Percentiles rank a stretch among this genome's conserved stretches.
phyloP scores from a whole-genome alignment of 1,140 invertebrate species.

The Eriosoma lanigerum region DNA sequence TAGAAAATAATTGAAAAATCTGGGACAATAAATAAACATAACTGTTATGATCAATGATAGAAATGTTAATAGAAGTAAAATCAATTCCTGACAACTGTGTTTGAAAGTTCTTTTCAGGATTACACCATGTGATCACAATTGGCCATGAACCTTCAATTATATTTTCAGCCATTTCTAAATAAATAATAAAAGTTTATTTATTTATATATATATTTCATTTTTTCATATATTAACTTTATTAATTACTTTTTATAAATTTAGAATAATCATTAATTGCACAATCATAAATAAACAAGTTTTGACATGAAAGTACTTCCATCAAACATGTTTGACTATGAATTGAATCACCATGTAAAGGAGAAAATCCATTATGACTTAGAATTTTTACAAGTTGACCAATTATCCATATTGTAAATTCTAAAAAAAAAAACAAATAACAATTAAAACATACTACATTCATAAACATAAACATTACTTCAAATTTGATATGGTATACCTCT shows the following conservation, averaged over 20 bases:
- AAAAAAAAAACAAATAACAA: neutral
- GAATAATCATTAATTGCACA: conserved; percentile 49
- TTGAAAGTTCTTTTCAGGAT: conserved; percentile 30
- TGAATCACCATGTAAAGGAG: conserved; percentile 40
- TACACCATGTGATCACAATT: conserved; percentile 43
- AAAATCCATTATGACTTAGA: conserved; percentile 20
- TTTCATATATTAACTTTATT: neutral
- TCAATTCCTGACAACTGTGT: conserved; percentile 28
- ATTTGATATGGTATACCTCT: too few species aligned
- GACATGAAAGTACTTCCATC: conserved; percentile 46
- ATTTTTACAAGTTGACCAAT: conserved; percentile 47
- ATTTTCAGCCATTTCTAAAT: conserved; percentile 34
- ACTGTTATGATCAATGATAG: conserved; percentile 16
- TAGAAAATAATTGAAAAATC: conserved; percentile 37
- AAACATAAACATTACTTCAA: too few species aligned
- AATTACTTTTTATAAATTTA: conserved; percentile 48
- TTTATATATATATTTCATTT: too few species aligned
- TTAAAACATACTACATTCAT: neutral
- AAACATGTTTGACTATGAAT: conserved; percentile 46
- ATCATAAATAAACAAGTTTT: conserved; percentile 41
- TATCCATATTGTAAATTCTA: conserved; percentile 46
- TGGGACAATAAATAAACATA: conserved; percentile 24
- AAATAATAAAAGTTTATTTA: too few species aligned
- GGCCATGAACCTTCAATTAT: conserved; percentile 15
- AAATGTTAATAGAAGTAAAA: conserved; percentile 35